A percentile compares a stretch with the other conserved stretches of the same genome.
phyloP scores from a whole-genome alignment of 1,140 invertebrate genomes.

The Diachasmimorpha longicaudata region DNA sequence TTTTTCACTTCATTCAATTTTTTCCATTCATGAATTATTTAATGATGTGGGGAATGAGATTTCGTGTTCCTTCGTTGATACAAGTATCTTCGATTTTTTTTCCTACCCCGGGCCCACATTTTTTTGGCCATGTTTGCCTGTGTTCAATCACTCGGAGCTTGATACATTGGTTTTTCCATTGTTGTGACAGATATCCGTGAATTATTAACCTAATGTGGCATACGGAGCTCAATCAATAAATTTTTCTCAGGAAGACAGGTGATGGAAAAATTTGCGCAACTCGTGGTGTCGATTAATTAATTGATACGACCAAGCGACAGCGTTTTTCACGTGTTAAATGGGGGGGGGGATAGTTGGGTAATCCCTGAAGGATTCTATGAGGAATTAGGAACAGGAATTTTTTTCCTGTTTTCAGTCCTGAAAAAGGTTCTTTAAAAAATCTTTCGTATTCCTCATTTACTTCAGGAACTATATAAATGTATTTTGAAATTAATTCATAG shows the following conservation, averaged over 20 bases:
- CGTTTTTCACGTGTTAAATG: no score
- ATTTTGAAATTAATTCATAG: no score
- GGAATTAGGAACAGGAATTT: no score
- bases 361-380: neutral
- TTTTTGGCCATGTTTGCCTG: neutral
- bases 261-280: no score
- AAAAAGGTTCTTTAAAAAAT: no score
- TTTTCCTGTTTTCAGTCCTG: no score
- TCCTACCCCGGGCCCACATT: neutral
- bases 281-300: neutral
- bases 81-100: neutral
- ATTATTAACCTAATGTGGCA: neutral
- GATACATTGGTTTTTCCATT: constrained; percentile 6
- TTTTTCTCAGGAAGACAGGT: neutral
- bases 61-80: neutral
- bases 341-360: neutral
- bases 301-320: neutral
- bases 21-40: constrained; percentile 22
- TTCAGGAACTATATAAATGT: no score
- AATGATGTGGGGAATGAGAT: neutral
- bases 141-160: neutral
- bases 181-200: constrained; percentile 16
- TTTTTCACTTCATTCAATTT: constrained; percentile 12
- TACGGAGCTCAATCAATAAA: neutral
- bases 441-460: no score